A percentile compares a stretch with the other conserved stretches of the same genome.
Conservation (phyloP, 2,113 vertebrate species). For the Pomatorhinus ruficollis region DNA sequence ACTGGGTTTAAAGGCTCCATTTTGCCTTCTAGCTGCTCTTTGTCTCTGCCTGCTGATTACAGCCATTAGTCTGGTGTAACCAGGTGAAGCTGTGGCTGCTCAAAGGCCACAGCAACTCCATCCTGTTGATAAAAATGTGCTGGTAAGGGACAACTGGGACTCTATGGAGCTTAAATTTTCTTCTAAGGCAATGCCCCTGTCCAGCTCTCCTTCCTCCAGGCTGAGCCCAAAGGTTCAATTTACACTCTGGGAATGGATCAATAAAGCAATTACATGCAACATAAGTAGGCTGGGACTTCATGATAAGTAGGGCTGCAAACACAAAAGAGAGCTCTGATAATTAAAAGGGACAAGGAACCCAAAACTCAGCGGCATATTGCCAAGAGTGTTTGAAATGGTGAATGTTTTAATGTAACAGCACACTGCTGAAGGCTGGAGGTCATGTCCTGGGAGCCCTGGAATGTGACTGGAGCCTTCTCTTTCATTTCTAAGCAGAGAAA, state of each 20-base stretch:
- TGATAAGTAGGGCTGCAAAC: neutral
- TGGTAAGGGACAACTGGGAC: accelerated
- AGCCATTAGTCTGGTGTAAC: neutral
- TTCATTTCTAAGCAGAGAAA: neutral
- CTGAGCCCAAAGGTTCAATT: neutral
- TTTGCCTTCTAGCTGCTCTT: neutral
- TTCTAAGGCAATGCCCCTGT: neutral
- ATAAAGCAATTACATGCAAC: constrained; percentile 11
- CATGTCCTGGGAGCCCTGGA: neutral
- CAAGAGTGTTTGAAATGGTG: neutral
- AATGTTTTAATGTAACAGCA: neutral
- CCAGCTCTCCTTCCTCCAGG: neutral
- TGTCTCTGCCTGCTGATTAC: neutral
- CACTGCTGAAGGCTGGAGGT: neutral
- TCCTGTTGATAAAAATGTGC: neutral
- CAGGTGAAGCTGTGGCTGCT: neutral
- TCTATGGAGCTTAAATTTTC: neutral
- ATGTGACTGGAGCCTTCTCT: neutral
- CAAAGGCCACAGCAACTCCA: neutral
- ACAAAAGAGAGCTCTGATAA: neutral
- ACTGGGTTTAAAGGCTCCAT: neutral
- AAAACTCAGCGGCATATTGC: neutral
- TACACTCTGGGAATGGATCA: neutral
- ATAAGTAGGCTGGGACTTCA: neutral
- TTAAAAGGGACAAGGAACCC: neutral